Evolutionary conservation across 1,140 invertebrate species (phyloP).

Genomic region (Alviniconcha marisindica): DNA sequence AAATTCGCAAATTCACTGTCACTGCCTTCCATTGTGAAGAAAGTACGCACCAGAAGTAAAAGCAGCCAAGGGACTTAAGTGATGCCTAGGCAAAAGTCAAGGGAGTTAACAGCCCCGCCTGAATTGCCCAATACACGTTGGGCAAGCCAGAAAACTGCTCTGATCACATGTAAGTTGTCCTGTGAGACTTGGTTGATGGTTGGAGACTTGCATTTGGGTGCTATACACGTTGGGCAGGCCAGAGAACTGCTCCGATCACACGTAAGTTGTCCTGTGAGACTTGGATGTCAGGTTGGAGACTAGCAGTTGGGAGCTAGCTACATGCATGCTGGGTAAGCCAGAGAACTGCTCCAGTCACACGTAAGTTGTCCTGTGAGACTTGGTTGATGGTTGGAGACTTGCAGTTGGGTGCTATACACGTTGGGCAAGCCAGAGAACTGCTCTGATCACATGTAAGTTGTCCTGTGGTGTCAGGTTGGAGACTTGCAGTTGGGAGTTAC

Average conservation of each 20-base stretch:
- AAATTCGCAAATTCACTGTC: too few relatives aligned
- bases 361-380: too few relatives aligned
- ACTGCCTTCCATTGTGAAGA: too few relatives aligned
- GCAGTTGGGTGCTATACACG: constrained; percentile 38
- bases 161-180: constrained; percentile 59
- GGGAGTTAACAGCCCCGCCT: too few relatives aligned
- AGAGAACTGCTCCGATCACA: constrained; percentile 47
- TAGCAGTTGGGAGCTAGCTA: neutral
- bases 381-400: too few relatives aligned
- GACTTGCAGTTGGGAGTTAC: neutral
- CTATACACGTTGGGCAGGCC: constrained; percentile 58
- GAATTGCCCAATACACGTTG: too few relatives aligned
- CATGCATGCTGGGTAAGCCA: constrained; percentile 59
- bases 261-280: constrained; percentile 62
- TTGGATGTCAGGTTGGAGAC: too few relatives aligned
- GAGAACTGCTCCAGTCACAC: constrained; percentile 50
- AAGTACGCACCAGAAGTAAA: too few relatives aligned
- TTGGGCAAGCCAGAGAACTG: constrained; percentile 57
- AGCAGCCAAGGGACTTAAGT: too few relatives aligned
- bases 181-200: too few relatives aligned
- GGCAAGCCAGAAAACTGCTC: constrained; percentile 55
- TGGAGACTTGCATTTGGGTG: neutral
- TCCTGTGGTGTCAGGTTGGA: too few relatives aligned
- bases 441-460: constrained; percentile 58
- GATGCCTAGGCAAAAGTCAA: too few relatives aligned